phyloP scores from a whole-genome alignment of 2,113 vertebrate species.

The Benitochromis conjunctus region DNA sequence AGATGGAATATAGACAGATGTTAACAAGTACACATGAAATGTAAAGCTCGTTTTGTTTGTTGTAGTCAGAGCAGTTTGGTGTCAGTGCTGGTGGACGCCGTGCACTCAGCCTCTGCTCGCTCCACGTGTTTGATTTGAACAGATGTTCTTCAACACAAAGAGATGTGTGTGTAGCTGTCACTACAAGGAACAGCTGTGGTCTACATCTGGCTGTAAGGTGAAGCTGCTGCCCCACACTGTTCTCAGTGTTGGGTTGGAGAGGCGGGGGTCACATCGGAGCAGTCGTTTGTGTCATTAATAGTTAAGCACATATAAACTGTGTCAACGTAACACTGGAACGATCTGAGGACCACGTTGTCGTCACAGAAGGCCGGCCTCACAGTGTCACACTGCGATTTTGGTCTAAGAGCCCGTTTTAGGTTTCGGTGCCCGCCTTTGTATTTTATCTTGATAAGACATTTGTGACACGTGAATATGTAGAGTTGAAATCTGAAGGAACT shows the following conservation, averaged over 20 bases:
- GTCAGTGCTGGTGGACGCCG: background rate
- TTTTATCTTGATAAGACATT: no score
- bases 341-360: background rate
- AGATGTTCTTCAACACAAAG: no score
- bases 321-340: no score
- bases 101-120: background rate
- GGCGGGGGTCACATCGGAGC: background rate
- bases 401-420: no score
- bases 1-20: background rate
- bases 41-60: background rate
- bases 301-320: no score
- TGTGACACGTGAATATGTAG: no score
- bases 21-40: background rate
- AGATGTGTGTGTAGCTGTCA: background rate
- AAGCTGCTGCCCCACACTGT: background rate
- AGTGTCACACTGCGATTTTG: no score
- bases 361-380: background rate
- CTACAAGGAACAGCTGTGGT: background rate
- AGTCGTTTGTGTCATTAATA: background rate
- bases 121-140: background rate
- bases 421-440: no score
- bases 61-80: background rate
- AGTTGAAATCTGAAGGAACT: no score
- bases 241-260: background rate
- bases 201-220: background rate